Percentiles rank a stretch among this genome's conserved stretches.
phyloP scores from a whole-genome alignment of 2,797 vertebrate genomes.

The Lindbergichthys nudifrons region DNA sequence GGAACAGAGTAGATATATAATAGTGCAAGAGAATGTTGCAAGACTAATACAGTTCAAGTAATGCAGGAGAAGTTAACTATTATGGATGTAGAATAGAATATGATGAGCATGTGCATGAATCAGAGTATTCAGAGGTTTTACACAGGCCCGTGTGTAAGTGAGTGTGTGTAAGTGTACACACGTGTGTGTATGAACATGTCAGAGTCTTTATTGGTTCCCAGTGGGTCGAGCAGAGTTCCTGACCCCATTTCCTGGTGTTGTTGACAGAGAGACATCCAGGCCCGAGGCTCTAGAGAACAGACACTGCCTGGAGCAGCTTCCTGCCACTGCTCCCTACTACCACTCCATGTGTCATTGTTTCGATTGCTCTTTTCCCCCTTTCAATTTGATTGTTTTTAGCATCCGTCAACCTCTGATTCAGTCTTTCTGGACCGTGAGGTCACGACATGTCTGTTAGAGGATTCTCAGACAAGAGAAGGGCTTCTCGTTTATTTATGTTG shows the following conservation, averaged over 20 bases:
- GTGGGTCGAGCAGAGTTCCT: slow-evolving; percentile 66
- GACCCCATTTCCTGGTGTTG: slow-evolving; percentile 76
- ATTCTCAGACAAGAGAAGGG: slow-evolving; percentile 18
- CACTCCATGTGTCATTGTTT: slow-evolving; percentile 52
- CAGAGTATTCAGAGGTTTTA: slow-evolving; percentile 11
- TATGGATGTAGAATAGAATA: too few species aligned
- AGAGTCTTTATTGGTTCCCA: slow-evolving; percentile 61
- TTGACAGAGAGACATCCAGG: slow-evolving; percentile 60
- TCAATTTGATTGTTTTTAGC: background rate
- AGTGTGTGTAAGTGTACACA: background rate
- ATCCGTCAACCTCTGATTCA: slow-evolving; percentile 36
- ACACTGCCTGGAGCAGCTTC: slow-evolving; percentile 66
- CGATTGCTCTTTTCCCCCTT: slow-evolving; percentile 2
- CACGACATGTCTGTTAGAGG: slow-evolving; percentile 25
- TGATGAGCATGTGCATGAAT: too few species aligned
- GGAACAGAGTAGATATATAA: too few species aligned
- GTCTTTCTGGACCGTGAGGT: slow-evolving; percentile 43
- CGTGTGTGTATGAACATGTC: slow-evolving; percentile 13
- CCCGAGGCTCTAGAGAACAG: slow-evolving; percentile 57
- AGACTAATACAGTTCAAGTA: too few species aligned
- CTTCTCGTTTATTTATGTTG: slow-evolving; percentile 16
- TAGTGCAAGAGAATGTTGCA: too few species aligned
- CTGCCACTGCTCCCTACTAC: slow-evolving; percentile 50
- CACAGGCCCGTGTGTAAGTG: background rate
- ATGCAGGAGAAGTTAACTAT: too few species aligned